Evolutionary conservation across 2,888 invertebrate species (phyloP).

Genomic region (Parnassius apollo): DNA sequence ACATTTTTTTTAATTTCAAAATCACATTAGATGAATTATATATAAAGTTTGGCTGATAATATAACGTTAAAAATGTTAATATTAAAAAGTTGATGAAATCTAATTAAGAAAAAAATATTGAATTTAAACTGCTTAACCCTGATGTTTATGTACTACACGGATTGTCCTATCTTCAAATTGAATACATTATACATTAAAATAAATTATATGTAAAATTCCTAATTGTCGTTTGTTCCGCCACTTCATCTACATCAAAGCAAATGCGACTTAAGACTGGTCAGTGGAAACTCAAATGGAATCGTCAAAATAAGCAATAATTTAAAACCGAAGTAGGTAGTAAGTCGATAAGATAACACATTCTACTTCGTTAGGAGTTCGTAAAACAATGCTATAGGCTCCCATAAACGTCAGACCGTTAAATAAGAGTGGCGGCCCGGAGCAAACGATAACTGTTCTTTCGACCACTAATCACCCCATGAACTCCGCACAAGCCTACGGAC

Average conservation of each 20-base stretch:
- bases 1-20: too few species aligned
- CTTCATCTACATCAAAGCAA: background rate
- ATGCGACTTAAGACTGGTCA: slow-evolving; percentile 4
- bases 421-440: slow-evolving; percentile 52
- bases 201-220: too few species aligned
- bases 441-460: slow-evolving; percentile 66
- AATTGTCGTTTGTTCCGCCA: too few species aligned
- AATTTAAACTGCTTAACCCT: too few species aligned
- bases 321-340: slow-evolving; percentile 12
- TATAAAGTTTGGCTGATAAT: too few species aligned
- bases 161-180: too few species aligned
- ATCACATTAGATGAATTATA: too few species aligned
- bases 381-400: slow-evolving; percentile 55
- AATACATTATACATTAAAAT: too few species aligned
- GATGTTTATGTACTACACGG: too few species aligned
- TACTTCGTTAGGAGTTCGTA: slow-evolving; percentile 33
- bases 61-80: too few species aligned
- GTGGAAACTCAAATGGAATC: slow-evolving; percentile 2
- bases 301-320: slow-evolving; percentile 24
- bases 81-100: too few species aligned
- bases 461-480: slow-evolving; percentile 68
- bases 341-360: slow-evolving; percentile 25
- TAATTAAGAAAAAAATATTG: too few species aligned
- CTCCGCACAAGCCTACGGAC: slow-evolving; percentile 58
- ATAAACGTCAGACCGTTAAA: slow-evolving; percentile 58